Evolutionary conservation across 35 echinoderm and acorn worm genomes (phyloP).

Genomic region (Apostichopus californicus): DNA sequence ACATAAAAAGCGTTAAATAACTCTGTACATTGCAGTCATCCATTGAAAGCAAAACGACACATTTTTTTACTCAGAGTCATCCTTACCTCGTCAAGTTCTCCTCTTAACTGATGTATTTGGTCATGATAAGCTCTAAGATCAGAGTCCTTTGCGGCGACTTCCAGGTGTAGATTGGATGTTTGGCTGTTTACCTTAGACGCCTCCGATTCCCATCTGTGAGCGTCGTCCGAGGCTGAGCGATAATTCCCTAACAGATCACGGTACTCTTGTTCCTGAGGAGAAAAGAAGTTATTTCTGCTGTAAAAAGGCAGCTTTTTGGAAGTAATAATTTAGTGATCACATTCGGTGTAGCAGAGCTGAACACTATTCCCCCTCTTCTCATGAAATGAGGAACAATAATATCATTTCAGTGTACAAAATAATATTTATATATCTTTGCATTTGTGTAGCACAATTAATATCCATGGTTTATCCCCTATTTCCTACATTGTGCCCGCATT

Average conservation of each 20-base stretch:
- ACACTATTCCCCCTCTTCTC: no score
- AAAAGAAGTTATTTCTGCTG: background rate
- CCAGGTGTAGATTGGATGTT: conserved; percentile 67
- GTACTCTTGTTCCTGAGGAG: conserved; percentile 80
- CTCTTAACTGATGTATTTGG: conserved; percentile 55
- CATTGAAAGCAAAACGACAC: no score
- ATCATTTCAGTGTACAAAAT: no score
- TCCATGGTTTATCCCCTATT: no score
- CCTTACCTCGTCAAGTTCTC: conserved; percentile 84
- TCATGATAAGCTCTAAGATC: conserved; percentile 65
- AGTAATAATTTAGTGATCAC: background rate
- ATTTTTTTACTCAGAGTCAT: no score
- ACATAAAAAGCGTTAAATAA: no score
- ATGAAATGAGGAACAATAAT: no score
- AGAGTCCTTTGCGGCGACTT: conserved; percentile 74
- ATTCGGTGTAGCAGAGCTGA: background rate
- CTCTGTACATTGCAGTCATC: no score
- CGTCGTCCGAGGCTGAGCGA: conserved; percentile 72
- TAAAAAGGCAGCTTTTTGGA: no score
- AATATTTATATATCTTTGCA: no score
- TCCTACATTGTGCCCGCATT: no score
- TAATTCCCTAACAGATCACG: conserved; percentile 89
- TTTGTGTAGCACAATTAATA: no score
- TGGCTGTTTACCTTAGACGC: conserved; percentile 65
- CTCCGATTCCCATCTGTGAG: conserved; percentile 89